Evolutionary conservation across 2,113 vertebrate genomes (phyloP).

Genomic region (Anoplopoma fimbria): DNA sequence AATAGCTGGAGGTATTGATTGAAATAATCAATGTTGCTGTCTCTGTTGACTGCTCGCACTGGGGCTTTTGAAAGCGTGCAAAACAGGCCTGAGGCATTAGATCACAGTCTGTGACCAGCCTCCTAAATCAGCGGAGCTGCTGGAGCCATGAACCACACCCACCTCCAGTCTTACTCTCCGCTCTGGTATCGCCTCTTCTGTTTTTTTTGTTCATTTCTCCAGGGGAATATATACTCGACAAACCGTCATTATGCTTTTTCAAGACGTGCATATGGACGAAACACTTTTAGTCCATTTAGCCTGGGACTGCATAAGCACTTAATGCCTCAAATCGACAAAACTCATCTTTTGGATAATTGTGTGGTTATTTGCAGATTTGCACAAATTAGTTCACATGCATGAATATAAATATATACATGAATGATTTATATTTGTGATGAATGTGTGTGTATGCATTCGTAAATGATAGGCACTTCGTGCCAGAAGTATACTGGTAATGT

Average conservation of each 20-base stretch:
- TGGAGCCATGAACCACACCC: conserved; percentile 55
- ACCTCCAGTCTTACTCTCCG: conserved; percentile 16
- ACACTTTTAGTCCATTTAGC: conserved; percentile 4
- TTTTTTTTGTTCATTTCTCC: conserved; percentile 5
- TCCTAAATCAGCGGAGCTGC: conserved; percentile 50
- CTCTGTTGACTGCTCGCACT: conserved; percentile 57
- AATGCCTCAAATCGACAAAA: background rate
- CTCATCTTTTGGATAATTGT: background rate
- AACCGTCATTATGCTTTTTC: background rate
- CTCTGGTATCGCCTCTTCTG: conserved; percentile 7
- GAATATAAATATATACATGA: background rate
- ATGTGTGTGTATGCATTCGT: background rate
- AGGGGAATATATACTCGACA: conserved; percentile 16
- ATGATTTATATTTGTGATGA: conserved; percentile 6
- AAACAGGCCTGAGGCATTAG: conserved; percentile 64
- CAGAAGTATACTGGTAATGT: background rate
- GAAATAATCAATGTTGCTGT: conserved; percentile 69
- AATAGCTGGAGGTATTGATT: conserved; percentile 68
- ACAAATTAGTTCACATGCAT: background rate
- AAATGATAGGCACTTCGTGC: background rate
- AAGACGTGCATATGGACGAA: background rate
- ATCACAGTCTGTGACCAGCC: conserved; percentile 65
- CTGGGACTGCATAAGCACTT: background rate
- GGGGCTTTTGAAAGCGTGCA: conserved; percentile 56
- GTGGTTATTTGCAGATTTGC: background rate